These are phyloP conservation scores for Habroteleia sp. DNA, from an alignment of 2,888 invertebrate species.

Conservation along the genomic window DNA sequence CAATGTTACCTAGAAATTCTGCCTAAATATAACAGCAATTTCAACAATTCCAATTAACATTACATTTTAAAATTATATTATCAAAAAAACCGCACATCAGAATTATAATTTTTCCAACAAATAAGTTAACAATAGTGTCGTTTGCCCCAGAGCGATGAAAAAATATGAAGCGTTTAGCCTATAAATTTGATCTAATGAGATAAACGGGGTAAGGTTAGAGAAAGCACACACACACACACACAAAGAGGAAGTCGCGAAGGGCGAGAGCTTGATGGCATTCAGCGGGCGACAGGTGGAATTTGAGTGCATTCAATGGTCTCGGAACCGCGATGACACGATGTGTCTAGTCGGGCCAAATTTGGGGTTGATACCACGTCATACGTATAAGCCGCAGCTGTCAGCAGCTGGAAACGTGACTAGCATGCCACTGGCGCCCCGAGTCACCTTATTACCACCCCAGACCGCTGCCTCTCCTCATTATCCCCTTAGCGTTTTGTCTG, in stretches of 20 bases:
- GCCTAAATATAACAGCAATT: too few species aligned
- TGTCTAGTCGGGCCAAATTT: slow-evolving; percentile 77
- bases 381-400: slow-evolving; percentile 81
- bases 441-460: slow-evolving; percentile 79
- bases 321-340: slow-evolving; percentile 76
- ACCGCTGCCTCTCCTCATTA: slow-evolving; percentile 75
- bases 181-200: slow-evolving; percentile 40
- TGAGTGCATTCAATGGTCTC: slow-evolving; percentile 78
- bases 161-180: slow-evolving; percentile 14
- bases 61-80: too few species aligned
- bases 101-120: too few species aligned
- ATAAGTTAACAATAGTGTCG: too few species aligned
- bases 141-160: too few species aligned
- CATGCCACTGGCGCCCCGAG: slow-evolving; percentile 74
- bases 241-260: slow-evolving; percentile 3
- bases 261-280: slow-evolving; percentile 66
- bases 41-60: too few species aligned
- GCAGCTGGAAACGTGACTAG: slow-evolving; percentile 80
- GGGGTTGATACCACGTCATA: slow-evolving; percentile 81
- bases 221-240: too few species aligned
- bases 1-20: too few species aligned
- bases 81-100: too few species aligned
- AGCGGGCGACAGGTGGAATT: slow-evolving; percentile 72
- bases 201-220: slow-evolving; percentile 6
- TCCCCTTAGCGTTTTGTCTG: slow-evolving; percentile 78